Base-by-base conservation (phyloP, 2,113 vertebrate species). In the Apodemus sylvaticus region DNA sequence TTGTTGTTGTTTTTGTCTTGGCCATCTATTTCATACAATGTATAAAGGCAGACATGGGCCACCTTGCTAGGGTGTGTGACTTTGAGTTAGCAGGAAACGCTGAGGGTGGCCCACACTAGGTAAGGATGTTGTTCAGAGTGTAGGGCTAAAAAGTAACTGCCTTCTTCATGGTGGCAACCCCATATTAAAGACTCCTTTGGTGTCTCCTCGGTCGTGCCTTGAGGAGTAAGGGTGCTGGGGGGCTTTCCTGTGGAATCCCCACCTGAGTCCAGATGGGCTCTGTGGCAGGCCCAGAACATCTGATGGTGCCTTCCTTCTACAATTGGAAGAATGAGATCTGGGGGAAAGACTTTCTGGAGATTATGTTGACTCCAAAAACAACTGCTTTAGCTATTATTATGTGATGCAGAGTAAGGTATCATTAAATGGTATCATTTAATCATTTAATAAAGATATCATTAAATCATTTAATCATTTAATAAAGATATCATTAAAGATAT, bases 141-240 rank as follows among this genome's bases (percentile, higher is more conserved):
- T 62, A 83, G n/a, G 17, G 1, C 45, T 42, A 53, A 36, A 85
- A 34, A 19, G 19, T 48, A 74, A 58, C 34, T 34, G 8, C 5
- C 31, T 94, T 48, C n/a, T 86, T 79, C 55, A 7, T 31, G 29
- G 12, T 10, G 31, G 10, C 7, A 10, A 36, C 24, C 36, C 45
- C 51, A 22, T 62, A 39, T 0, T 17, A 20, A 45, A 88, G n/a
- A 36, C 29, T 64, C 7, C 34, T 92, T 60, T 36, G 31, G 16
- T 34, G 45, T 96, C 91, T 79, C 60, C 0, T 36, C 24, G 6
- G 24, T n/a, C 55, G 39, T 70, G 5, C 12, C 8, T 13, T 2
- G 3, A 81, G 60, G 19, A 19, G 10, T 17, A 26, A 31, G 10
- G 31, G 10, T 0, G 1, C 22, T 6, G 6, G 29, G 16, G 58